A percentile compares a stretch with the other conserved stretches of the same genome.
Evolutionary conservation across 2,797 vertebrate genomes (phyloP).

Genomic region (Craterocephalus amniculus): DNA sequence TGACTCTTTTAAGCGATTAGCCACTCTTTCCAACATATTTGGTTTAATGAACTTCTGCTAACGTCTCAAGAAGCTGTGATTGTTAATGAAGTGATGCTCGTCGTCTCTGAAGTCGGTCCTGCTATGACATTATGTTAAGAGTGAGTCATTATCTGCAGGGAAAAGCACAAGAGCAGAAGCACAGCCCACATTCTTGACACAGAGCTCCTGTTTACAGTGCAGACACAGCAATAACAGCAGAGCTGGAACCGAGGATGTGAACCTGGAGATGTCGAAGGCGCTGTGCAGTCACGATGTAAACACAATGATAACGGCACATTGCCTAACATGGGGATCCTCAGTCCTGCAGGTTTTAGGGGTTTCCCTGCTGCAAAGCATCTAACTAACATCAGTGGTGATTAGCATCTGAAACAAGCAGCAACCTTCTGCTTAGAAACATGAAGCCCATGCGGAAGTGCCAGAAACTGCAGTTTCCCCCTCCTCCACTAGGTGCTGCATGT

Average conservation of each 20-base stretch:
- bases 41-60: neutral
- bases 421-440: no score
- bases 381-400: no score
- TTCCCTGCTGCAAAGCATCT: no score
- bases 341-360: no score
- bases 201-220: slow-evolving; percentile 67
- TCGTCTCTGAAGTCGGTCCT: slow-evolving; percentile 52
- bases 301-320: slow-evolving; percentile 36
- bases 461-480: no score
- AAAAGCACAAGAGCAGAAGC: slow-evolving; percentile 65
- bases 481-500: no score
- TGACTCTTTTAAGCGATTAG: slow-evolving; percentile 7
- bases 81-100: slow-evolving; percentile 27
- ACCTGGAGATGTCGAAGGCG: slow-evolving; percentile 50
- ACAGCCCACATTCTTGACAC: slow-evolving; percentile 78
- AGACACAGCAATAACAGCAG: slow-evolving; percentile 63
- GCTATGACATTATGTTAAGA: slow-evolving; percentile 63
- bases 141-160: slow-evolving; percentile 79
- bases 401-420: no score
- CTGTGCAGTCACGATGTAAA: slow-evolving; percentile 53
- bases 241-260: slow-evolving; percentile 43
- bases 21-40: slow-evolving; percentile 1
- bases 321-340: no score
- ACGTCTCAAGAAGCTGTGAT: slow-evolving; percentile 4
- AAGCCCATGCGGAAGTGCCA: no score